A percentile compares a stretch with the other conserved stretches of the same genome.
These are phyloP conservation scores for Rhabdomys dilectus DNA, from an alignment of 2,113 vertebrate genomes.

Conservation along the genomic window DNA sequence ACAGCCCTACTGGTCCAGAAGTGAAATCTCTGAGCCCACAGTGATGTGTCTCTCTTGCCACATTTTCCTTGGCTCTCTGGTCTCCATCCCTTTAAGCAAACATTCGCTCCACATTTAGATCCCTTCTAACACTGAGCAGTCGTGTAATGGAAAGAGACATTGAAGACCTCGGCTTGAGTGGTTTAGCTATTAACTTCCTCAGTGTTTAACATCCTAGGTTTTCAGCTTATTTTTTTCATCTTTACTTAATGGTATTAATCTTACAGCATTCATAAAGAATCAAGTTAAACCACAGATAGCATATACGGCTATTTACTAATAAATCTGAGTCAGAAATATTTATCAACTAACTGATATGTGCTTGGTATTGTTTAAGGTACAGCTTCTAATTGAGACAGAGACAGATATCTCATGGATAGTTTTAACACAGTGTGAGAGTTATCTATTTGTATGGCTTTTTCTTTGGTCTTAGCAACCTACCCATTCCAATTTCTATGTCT, in stretches of 20 bases:
- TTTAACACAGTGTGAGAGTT: background rate
- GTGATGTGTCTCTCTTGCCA: conserved; percentile 60
- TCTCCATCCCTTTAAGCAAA: conserved; percentile 79
- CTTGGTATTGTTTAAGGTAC: background rate
- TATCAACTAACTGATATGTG: background rate
- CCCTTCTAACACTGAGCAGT: conserved; percentile 62
- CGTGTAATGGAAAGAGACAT: conserved; percentile 72
- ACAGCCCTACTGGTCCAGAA: conserved; percentile 3
- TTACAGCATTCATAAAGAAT: background rate
- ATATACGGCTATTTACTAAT: background rate
- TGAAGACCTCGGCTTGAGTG: conserved; percentile 59
- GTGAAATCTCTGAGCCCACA: conserved; percentile 65
- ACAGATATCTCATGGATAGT: background rate
- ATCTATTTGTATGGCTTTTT: background rate
- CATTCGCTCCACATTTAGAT: conserved; percentile 72
- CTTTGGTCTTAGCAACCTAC: background rate
- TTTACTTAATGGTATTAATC: conserved; percentile 29
- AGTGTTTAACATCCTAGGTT: conserved; percentile 26
- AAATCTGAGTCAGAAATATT: background rate
- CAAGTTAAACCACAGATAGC: background rate
- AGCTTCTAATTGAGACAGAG: background rate
- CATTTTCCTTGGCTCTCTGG: conserved; percentile 74
- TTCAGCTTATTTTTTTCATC: conserved; percentile 25
- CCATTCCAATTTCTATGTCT: background rate
- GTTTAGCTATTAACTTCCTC: conserved; percentile 69